Base-by-base conservation (phyloP, 37 sponge, comb jelly and placozoan genomes). In the Cliona cf. orientalis region DNA sequence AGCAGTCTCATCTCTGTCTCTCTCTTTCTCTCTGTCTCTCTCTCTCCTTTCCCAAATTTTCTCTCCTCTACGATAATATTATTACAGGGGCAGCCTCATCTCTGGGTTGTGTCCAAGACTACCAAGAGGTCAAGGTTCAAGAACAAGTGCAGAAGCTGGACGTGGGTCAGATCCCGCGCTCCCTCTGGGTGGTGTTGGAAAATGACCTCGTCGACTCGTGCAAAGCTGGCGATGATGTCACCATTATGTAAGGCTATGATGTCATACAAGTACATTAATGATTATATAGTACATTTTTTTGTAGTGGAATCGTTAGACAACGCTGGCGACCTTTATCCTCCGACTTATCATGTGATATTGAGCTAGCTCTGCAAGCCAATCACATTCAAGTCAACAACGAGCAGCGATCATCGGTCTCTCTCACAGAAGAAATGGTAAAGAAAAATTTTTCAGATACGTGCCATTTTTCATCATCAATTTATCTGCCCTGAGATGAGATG, bases 221-320 rank as follows among this genome's bases (percentile, higher is more conserved):
- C 80, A 99, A 92, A 80, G 92, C 99, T 42, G 99, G 99, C 53
- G 99, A 99, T 83, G 99, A 99, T 46, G 85, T 98, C 71, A 80
- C 81, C 69, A 70, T 80, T 58, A 69, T 71, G 81, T 80, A 80
- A 80, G 70, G 9, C 53, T 49, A 19, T 49, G 14, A 49, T 19
- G 14, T 19, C 53, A 49, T 49, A 49, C 53, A 9, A 14, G 53
- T 49, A 9, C 53, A 19, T 9, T 49, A n/a, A 25, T 25, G 7
- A 12, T 6, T 61, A 61, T 61, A 11, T 61, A n/a, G 26, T 6
- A 61, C 40, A 35, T 23, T 67, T 67, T 67, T 7, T 7, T 70
- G 21, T 71, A 80, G 89, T 63, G 91, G 78, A 29, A 62, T 82
- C 14, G 91, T 91, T n/a, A 75, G 41, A 11, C 69, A 83, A 35